These are phyloP conservation scores for Drosophila burlai DNA, from an alignment of 1,140 invertebrate species.

Conservation along the genomic window DNA sequence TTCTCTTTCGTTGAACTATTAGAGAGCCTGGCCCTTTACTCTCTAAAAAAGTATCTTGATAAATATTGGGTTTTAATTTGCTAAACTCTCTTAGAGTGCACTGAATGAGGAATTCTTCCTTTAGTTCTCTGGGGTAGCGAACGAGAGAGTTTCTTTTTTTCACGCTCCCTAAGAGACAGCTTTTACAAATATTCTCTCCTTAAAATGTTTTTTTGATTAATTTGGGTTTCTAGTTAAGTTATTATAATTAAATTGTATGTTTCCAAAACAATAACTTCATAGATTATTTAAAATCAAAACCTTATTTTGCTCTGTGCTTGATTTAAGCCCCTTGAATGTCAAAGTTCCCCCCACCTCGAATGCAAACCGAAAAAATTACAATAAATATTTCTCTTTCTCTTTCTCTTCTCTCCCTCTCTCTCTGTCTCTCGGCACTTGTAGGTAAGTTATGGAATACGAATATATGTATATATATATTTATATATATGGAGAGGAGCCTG, in stretches of 20 bases:
- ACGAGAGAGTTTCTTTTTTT: neutral
- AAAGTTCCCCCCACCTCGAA: conserved; percentile 4
- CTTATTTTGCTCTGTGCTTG: neutral
- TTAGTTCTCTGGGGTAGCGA: neutral
- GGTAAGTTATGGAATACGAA: conserved; percentile 49
- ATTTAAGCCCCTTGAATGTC: conserved; percentile 31
- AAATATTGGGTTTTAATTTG: too few species aligned
- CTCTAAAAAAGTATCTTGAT: too few species aligned
- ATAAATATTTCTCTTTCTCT: conserved; percentile 27
- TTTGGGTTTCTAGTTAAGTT: neutral
- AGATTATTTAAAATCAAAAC: neutral
- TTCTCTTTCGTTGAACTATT: too few species aligned
- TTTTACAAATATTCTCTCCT: neutral
- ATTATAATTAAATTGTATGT: neutral
- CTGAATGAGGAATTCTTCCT: neutral
- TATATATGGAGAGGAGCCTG: conserved; percentile 11
- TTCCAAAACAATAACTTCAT: too few species aligned
- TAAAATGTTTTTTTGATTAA: neutral
- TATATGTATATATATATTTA: conserved; percentile 15
- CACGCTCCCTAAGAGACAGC: neutral
- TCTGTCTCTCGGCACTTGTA: conserved; percentile 14
- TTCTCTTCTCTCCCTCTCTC: conserved; percentile 3
- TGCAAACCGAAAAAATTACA: conserved; percentile 38
- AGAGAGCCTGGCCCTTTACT: too few species aligned
- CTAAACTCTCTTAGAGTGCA: too few species aligned